Base-by-base conservation (phyloP, 2,113 vertebrate species). In the Austrofundulus limnaeus region DNA sequence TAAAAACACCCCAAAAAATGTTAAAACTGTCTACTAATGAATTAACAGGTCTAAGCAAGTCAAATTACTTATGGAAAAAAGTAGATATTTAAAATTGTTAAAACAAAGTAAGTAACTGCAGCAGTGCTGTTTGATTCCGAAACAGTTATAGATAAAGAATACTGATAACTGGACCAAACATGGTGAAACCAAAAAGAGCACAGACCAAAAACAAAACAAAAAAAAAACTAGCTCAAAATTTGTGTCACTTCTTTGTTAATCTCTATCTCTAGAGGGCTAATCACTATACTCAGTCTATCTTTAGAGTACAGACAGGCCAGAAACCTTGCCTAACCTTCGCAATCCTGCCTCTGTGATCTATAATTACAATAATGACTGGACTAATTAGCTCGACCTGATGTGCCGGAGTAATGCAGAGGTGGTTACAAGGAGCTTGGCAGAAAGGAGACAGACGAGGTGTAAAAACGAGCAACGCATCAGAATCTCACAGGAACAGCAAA, bases 321-420 rank as follows among this genome's bases (percentile, higher is more conserved):
- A 75, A 69, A 75, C 70, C 80, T 79, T 63, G 39, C 49, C 59
- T 67, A 68, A 81, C 80, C 80, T 82, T 78, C 75, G 53, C 23
- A 24, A 58, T 61, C 59, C 51, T 17, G 47, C 60, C 75, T 56
- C 72, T 70, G 56, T 75, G 49, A 85, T 82, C 63, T 53, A 70
- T 69, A 69, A 85, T 87, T 84, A 81, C 41, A 61, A 82, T 49
- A 71, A 75, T 69, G 70, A 85, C 61, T 46, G 43, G 28, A 50
- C 66, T 81, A 82, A 88, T 88, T 81, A 84, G 62, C 52, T 11
- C 20, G 66, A 57, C 72, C 74, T 54, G 63, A 53, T 64, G 78
- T 21, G 75, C 56, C 1, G 11, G 45, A 42, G 72, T 55, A 72
- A 76, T 57, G 46, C 45, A 4, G 19, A 55, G 45, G 34, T 57